Evolutionary conservation across 2,797 vertebrate genomes (phyloP).

Genomic region (Manis pentadactyla): DNA sequence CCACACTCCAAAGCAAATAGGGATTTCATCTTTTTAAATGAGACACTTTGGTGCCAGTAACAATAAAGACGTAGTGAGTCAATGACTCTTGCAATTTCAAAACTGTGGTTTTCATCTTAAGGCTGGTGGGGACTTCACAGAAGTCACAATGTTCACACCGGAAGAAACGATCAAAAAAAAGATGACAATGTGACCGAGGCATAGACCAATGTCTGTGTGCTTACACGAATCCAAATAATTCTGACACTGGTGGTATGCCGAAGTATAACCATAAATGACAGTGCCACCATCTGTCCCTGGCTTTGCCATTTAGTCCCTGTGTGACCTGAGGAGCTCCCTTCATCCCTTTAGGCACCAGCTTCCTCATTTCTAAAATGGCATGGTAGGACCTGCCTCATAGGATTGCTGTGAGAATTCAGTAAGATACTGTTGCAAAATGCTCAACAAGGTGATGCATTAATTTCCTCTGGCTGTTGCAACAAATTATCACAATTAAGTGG

Average conservation of each 20-base stretch:
- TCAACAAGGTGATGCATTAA: background rate
- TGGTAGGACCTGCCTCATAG: background rate
- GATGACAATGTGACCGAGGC: background rate
- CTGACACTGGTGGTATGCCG: background rate
- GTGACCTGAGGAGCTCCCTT: background rate
- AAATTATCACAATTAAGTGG: background rate
- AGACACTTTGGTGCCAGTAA: background rate
- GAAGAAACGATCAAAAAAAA: constrained; percentile 14
- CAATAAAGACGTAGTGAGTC: background rate
- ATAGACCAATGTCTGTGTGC: background rate
- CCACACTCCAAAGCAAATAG: background rate
- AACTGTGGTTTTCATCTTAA: constrained; percentile 52
- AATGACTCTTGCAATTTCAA: constrained; percentile 54
- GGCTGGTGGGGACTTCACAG: constrained; percentile 66
- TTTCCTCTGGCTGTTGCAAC: background rate
- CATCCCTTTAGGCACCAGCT: background rate
- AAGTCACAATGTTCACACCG: constrained; percentile 38
- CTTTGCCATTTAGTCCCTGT: background rate
- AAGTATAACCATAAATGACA: background rate
- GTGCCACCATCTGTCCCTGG: background rate
- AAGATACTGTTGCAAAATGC: background rate
- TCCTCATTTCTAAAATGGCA: background rate
- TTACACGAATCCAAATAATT: background rate
- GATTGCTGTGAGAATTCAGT: background rate
- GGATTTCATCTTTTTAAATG: background rate